Conservation (phyloP, 1,140 invertebrate species). For the Luehdorfia chinensis region DNA sequence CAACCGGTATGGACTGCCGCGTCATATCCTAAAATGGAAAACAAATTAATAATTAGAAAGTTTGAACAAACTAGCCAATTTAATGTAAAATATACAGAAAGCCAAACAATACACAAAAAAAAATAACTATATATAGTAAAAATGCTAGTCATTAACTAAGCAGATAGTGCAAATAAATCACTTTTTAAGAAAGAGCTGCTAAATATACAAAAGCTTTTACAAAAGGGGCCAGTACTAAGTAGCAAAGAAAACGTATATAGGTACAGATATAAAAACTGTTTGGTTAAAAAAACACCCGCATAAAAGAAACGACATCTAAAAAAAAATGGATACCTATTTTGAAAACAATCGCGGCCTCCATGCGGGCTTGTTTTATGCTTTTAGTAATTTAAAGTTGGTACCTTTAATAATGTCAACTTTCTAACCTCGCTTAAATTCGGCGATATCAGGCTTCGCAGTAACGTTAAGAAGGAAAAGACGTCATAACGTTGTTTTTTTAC, state of each 20-base stretch:
- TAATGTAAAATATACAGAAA: not conserved
- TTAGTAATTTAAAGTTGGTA: not conserved
- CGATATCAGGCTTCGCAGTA: no score
- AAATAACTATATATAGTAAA: no score
- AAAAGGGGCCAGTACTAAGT: not conserved
- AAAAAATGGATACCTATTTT: not conserved
- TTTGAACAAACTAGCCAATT: constrained; percentile 23
- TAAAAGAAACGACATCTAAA: constrained; percentile 1
- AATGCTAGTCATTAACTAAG: not conserved
- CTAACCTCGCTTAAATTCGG: not conserved
- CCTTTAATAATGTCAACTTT: not conserved
- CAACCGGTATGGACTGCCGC: constrained; percentile 73
- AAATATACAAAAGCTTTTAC: constrained; percentile 4
- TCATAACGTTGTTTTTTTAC: no score
- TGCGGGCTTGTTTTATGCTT: constrained; percentile 10
- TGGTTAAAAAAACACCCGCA: constrained; percentile 8
- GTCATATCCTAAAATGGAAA: constrained; percentile 74
- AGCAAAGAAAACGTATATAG: constrained; percentile 11
- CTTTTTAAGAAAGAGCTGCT: constrained; percentile 15
- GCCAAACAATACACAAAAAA: not conserved
- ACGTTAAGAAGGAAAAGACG: no score
- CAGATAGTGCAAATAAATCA: no score
- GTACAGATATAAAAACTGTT: not conserved
- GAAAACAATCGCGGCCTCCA: not conserved
- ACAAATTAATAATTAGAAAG: constrained; percentile 23